Evolutionary conservation across 2,888 invertebrate species (phyloP).

Genomic region (Drepana falcataria): DNA sequence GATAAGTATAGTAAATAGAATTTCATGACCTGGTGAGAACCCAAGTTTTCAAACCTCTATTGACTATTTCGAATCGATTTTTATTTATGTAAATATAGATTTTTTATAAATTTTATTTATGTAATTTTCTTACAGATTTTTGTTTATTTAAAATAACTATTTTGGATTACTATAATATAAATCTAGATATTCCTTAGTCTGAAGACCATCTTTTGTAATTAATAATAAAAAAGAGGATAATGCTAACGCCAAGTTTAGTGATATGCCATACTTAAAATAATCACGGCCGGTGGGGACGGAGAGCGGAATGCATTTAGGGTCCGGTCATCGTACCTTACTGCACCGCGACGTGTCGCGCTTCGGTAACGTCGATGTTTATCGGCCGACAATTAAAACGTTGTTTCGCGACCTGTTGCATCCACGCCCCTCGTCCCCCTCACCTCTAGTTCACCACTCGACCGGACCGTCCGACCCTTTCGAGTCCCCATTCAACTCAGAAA

Average conservation of each 20-base stretch:
- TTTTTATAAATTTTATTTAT: no score
- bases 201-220: no score
- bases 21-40: no score
- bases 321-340: slow-evolving; percentile 64
- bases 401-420: slow-evolving; percentile 76
- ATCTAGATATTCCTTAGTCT: no score
- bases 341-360: slow-evolving; percentile 56
- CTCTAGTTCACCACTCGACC: slow-evolving; percentile 36
- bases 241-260: not conserved
- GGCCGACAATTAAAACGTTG: slow-evolving; percentile 70
- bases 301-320: slow-evolving; percentile 55
- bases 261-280: not conserved
- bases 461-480: slow-evolving; percentile 38
- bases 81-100: no score
- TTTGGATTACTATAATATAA: no score
- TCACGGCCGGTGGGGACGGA: slow-evolving; percentile 7
- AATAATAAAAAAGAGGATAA: no score
- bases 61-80: no score
- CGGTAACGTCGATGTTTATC: slow-evolving; percentile 72
- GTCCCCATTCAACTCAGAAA: slow-evolving; percentile 29
- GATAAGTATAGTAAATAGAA: no score
- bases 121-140: no score
- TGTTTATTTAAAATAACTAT: no score
- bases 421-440: slow-evolving; percentile 30
- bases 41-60: no score